Percentiles rank a stretch among this genome's conserved stretches.
phyloP scores from a whole-genome alignment of 2,113 vertebrate genomes.

The Phyllopteryx taeniolatus region DNA sequence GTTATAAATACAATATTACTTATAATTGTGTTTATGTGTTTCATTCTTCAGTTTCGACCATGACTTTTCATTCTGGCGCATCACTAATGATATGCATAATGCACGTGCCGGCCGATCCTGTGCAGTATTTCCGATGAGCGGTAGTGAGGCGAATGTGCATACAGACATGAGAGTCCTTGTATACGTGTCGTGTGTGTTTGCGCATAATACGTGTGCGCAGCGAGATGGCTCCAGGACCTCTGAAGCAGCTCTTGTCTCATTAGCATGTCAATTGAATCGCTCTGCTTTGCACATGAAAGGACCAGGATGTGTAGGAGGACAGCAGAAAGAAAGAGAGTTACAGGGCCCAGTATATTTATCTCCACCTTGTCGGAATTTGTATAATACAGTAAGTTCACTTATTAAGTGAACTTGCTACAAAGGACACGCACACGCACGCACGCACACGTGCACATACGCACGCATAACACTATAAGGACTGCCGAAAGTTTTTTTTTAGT shows the following conservation, averaged over 20 bases:
- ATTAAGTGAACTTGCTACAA: conserved; percentile 41
- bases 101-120: background rate
- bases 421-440: conserved; percentile 7
- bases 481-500: no score
- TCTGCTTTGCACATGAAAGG: conserved; percentile 86
- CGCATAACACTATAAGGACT: no score
- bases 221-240: conserved; percentile 66
- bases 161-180: conserved; percentile 19
- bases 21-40: no score
- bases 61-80: no score
- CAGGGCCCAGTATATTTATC: conserved; percentile 60
- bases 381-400: conserved; percentile 59
- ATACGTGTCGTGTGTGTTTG: conserved; percentile 6
- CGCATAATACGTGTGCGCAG: conserved; percentile 18
- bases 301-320: conserved; percentile 70
- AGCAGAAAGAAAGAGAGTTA: conserved; percentile 62
- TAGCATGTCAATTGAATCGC: conserved; percentile 85
- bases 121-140: background rate
- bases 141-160: conserved; percentile 17
- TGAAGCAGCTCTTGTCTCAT: conserved; percentile 79
- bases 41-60: no score
- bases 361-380: conserved; percentile 69
- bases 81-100: background rate
- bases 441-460: conserved; percentile 9
- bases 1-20: no score